Conservation (phyloP, 2,113 vertebrate species). For the Nettapus auritus region DNA sequence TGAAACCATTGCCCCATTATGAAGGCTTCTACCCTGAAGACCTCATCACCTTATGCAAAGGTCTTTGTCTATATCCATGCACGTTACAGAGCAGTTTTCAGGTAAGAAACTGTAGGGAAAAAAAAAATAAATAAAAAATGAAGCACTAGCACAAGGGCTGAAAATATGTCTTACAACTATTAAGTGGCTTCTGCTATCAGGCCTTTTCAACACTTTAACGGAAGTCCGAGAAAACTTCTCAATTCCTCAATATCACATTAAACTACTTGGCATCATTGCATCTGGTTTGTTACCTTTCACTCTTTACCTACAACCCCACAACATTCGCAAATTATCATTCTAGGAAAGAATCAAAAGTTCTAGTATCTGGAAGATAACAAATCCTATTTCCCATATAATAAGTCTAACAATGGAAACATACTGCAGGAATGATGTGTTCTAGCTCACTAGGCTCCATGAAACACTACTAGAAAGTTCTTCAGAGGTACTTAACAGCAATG, state of each 20-base stretch:
- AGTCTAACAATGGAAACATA: background rate
- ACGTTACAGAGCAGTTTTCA: background rate
- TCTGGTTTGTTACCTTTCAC: background rate
- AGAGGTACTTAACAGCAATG: background rate
- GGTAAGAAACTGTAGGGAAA: background rate
- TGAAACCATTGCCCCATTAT: background rate
- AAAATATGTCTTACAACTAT: background rate
- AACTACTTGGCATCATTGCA: background rate
- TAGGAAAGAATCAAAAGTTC: background rate
- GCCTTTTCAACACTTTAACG: background rate
- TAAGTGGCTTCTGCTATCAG: background rate
- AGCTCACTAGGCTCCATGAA: background rate
- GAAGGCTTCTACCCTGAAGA: background rate
- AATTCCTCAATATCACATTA: background rate
- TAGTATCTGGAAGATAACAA: background rate
- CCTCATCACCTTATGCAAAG: background rate
- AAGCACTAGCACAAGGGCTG: background rate
- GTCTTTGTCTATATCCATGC: background rate
- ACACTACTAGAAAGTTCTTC: background rate
- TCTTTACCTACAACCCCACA: background rate
- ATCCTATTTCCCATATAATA: background rate
- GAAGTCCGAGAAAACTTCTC: background rate
- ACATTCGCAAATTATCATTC: background rate
- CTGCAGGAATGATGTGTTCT: background rate
- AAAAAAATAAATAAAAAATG: background rate